Conservation (phyloP, 2,888 invertebrate genomes). For the Dioctria linearis region DNA sequence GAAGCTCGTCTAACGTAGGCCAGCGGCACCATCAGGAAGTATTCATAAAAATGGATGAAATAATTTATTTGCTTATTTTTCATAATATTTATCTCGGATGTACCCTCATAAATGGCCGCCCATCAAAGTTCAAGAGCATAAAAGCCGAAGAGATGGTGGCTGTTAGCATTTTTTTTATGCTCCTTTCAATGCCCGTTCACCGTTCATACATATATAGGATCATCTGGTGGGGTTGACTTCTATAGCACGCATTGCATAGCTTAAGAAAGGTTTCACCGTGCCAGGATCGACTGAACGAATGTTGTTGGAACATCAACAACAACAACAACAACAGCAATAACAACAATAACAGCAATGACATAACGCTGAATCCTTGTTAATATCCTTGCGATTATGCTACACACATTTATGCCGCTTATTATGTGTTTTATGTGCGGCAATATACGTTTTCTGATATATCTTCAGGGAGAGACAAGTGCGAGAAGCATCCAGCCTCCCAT, state of each 20-base stretch:
- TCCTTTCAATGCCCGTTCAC: slow-evolving; percentile 54
- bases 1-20: background rate
- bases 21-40: slow-evolving; percentile 34
- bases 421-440: slow-evolving; percentile 58
- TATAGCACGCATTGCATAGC: slow-evolving; percentile 24
- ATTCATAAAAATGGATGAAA: slow-evolving; percentile 56
- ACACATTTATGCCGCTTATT: slow-evolving; percentile 59
- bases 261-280: background rate
- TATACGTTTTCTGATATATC: slow-evolving; percentile 55
- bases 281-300: background rate
- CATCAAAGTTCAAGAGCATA: slow-evolving; percentile 56
- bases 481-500: background rate
- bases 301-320: slow-evolving; percentile 43
- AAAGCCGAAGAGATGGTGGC: slow-evolving; percentile 52
- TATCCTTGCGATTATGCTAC: slow-evolving; percentile 59
- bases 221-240: slow-evolving; percentile 50
- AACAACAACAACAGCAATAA: slow-evolving; percentile 35
- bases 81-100: slow-evolving; percentile 59
- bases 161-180: slow-evolving; percentile 57
- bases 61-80: slow-evolving; percentile 59
- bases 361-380: slow-evolving; percentile 59
- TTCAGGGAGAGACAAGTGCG: slow-evolving; percentile 12
- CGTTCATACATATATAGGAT: slow-evolving; percentile 42
- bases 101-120: slow-evolving; percentile 54
- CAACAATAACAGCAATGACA: slow-evolving; percentile 54